Conservation (phyloP, 2,113 vertebrate species). For the Leuciscus idus region DNA sequence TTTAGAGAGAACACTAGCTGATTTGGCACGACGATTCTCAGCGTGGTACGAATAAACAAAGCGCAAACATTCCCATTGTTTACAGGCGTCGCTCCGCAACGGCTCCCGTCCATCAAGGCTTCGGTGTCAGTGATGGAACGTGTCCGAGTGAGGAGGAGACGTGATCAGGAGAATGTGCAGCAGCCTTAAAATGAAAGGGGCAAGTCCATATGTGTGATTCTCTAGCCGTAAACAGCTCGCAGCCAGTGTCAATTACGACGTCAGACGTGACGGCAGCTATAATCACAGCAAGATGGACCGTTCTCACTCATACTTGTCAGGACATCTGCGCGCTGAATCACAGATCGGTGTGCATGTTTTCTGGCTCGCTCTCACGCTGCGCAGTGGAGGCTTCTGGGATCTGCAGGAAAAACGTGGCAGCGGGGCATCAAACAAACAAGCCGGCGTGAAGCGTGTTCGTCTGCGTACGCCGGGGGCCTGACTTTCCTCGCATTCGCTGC, state of each 20-base stretch:
- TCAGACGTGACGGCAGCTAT: conserved; percentile 42
- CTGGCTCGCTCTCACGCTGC: not conserved
- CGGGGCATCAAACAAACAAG: conserved; percentile 40
- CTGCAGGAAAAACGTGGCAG: conserved; percentile 10
- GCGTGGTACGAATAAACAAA: conserved; percentile 43
- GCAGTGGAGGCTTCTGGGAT: conserved; percentile 6
- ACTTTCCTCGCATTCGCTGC: conserved; percentile 27
- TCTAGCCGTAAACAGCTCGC: conserved; percentile 57
- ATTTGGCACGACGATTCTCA: conserved; percentile 40
- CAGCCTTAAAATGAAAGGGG: conserved; percentile 41
- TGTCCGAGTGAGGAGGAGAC: conserved; percentile 10
- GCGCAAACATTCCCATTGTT: conserved; percentile 44
- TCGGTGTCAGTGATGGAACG: conserved; percentile 19
- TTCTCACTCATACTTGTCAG: conserved; percentile 43
- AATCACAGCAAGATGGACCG: conserved; percentile 58
- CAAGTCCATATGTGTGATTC: conserved; percentile 51
- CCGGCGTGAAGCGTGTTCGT: conserved; percentile 18
- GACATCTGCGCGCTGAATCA: conserved; percentile 49
- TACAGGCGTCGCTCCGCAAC: conserved; percentile 41
- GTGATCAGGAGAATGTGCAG: conserved; percentile 35
- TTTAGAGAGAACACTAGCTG: not conserved
- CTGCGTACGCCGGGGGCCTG: conserved; percentile 4
- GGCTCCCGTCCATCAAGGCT: conserved; percentile 21
- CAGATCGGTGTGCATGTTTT: not conserved
- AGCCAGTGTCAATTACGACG: conserved; percentile 51